Evolutionary conservation across 2,888 invertebrate species (phyloP), one percentile per base, ranked within the genome.

Genomic region (Pherbina coryleti): DNA sequence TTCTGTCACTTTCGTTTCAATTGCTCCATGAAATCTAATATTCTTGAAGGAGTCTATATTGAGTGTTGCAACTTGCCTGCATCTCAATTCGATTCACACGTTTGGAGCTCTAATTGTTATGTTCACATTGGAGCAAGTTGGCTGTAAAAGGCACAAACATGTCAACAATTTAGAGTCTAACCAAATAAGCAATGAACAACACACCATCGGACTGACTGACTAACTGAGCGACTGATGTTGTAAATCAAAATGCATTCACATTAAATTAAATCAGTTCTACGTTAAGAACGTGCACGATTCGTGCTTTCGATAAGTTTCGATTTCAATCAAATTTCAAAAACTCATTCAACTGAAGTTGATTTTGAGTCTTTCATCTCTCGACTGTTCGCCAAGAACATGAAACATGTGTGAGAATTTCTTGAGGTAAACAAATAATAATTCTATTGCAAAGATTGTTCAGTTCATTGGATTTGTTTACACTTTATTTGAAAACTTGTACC

Each of bases 1-100:
- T 55, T 22, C 34, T 71, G 31, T 57, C 72, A 44, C 73, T 73
- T 60, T 57, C 60, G 44, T 57, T 64, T 37, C 17, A 66, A 66
- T n/a, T n/a, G n/a, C 17, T 11, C 5, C 57, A 28, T 25, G 3
- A 60, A 60, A 60, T 60, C 57, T 8, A n/a, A 9, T 28, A 14
- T 25, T 28, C 57, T 51, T 11, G 11, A 11, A 44, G 44, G 44
- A 44, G 44, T 44, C 44, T 44, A 3, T 2, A 44, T 44, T 44
- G 25, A 37, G 7, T 8, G 9, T 17, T 53, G 11, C n/a, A 22
- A 70, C 11, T 28, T 14, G 31, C 17, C 14, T 25, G 19, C 25
- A 49, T 22, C 14, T 70, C 53, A 31, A n/a, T 25, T n/a, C 31
- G 14, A 25, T 55, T 70, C 53, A 14, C 49, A 5, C 19, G 55